Base-by-base conservation (phyloP, 2,888 invertebrate genomes). In the Tricholauxania praeusta region DNA sequence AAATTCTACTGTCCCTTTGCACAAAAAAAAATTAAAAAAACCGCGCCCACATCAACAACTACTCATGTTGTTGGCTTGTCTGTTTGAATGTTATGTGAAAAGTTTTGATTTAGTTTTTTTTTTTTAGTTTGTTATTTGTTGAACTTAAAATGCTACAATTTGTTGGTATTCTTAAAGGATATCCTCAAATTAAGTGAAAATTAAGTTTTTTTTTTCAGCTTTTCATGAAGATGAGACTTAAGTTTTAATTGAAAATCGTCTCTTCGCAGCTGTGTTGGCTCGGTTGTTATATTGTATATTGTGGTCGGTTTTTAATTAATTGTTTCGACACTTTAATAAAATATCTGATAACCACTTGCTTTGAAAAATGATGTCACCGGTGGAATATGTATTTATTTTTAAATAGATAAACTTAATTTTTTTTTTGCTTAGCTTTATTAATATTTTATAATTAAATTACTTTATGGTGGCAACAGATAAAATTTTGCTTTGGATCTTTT, bases 81-180 rank as follows among this genome's bases (percentile, higher is more conserved):
- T 22, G 55, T 80, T 79, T 73, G 78, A 81, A 80, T 81, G 82
- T 82, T 82, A 82, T 82, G 78, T 79, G 79, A 82, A 82, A 82
- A 82, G 80, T 82, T 80, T 82, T 82, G 81, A 82, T 82, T 82
- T 82, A 28, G 82, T 79, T 82, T 79, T 74, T 55, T 68, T 47
- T 32, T 22, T 59, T 10, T 8, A 14, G n/a, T 14, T 62, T 17
- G 12, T 62, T 62, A 17, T 39, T 39, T 39, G 39, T 39, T 39
- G 8, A 7, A 39, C 39, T 39, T 39, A 39, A 39, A 15, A 47
- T 39, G 39, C n/a, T 62, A 17, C 8, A 28, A 32, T 62, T 17
- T 62, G 12, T 12, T 28, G 14, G 14, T 62, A 10, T 39, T 39
- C 10, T 39, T 39, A 7, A 10, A 39, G 7, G 39, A 49, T 51